These are phyloP conservation scores for Dasyornis broadbenti DNA, from an alignment of 2,113 vertebrate genomes.

Conservation along the genomic window DNA sequence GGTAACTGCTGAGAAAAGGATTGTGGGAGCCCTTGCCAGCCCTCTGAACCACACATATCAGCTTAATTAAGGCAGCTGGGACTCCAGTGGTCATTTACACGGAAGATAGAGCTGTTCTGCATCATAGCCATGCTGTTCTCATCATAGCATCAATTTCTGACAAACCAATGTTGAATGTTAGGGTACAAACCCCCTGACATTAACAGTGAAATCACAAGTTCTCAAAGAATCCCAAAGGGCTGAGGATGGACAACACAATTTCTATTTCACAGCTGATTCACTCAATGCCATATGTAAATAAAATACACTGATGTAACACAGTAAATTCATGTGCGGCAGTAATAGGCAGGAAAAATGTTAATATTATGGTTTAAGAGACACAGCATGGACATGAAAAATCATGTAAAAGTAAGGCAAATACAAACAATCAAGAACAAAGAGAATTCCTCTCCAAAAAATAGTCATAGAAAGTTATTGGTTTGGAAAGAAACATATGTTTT, in stretches of 20 bases:
- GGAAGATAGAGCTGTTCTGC: not conserved
- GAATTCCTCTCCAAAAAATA: rapidly evolving
- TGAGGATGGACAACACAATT: not conserved
- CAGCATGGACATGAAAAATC: not conserved
- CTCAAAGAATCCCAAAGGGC: not conserved
- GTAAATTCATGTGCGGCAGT: not conserved
- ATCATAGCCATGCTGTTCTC: not conserved
- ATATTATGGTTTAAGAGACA: not conserved
- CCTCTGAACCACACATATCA: not conserved
- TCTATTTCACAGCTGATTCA: not conserved
- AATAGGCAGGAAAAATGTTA: not conserved
- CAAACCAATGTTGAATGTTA: not conserved
- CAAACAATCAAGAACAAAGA: not conserved
- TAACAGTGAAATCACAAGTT: not conserved
- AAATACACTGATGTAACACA: not conserved
- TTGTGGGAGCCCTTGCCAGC: not conserved
- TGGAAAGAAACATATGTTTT: not conserved
- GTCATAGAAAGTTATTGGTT: not conserved
- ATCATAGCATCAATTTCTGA: not conserved
- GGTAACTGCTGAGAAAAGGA: not conserved
- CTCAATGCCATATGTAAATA: not conserved
- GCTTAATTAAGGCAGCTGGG: not conserved
- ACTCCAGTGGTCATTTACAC: not conserved
- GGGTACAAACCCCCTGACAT: not conserved
- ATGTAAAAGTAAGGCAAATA: not conserved